phyloP scores from a whole-genome alignment of 2,797 vertebrate genomes.

The Hippocampus kuda region DNA sequence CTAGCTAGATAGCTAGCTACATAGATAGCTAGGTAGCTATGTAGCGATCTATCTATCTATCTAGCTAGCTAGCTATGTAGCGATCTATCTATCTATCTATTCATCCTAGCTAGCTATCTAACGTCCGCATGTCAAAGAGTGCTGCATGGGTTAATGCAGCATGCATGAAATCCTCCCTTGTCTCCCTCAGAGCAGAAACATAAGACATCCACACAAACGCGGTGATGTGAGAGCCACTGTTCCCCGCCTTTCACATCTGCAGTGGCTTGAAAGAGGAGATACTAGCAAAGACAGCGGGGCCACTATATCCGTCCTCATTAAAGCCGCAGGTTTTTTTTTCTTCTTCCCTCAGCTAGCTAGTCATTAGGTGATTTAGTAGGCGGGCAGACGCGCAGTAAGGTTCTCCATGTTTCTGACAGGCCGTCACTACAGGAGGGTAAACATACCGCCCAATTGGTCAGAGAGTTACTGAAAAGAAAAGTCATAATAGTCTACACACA shows the following conservation, averaged over 20 bases:
- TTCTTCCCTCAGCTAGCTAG: conserved; percentile 27
- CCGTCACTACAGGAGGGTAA: conserved; percentile 41
- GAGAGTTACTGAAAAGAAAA: conserved; percentile 33
- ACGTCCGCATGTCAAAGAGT: conserved; percentile 3
- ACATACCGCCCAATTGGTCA: conserved; percentile 53
- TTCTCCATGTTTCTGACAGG: conserved; percentile 41
- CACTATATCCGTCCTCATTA: conserved; percentile 37
- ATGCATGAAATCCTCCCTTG: conserved; percentile 17
- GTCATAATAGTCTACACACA: conserved; percentile 3
- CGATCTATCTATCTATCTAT: not conserved
- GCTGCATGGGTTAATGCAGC: conserved; percentile 8
- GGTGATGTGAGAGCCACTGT: conserved; percentile 35
- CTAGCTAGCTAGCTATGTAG: not conserved
- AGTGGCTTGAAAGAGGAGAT: conserved; percentile 30
- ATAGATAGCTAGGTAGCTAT: not conserved
- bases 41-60: not conserved
- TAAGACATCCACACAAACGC: conserved; percentile 12
- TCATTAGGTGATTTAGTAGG: conserved; percentile 48
- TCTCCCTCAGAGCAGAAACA: conserved; percentile 14
- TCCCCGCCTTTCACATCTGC: conserved; percentile 39
- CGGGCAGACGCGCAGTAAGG: conserved; percentile 23
- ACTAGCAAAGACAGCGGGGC: conserved; percentile 30
- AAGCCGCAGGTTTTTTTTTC: conserved; percentile 23
- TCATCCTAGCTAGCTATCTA: not conserved
- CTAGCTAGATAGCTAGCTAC: not conserved